Conservation (phyloP, 2,797 vertebrate species). For the Trematomus bernacchii region DNA sequence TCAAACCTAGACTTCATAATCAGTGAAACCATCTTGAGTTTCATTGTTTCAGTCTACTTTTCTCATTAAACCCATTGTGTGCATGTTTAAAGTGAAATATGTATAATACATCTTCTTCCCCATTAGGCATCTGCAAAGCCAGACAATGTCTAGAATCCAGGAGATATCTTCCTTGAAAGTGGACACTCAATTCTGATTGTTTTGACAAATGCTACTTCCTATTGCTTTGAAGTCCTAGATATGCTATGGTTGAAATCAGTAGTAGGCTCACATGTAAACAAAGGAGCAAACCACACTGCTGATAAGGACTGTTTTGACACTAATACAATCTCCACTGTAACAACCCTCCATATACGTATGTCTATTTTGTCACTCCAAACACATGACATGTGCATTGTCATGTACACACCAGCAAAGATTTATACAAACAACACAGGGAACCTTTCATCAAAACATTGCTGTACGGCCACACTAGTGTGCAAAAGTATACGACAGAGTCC, state of each 20-base stretch:
- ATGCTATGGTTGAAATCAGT: neutral
- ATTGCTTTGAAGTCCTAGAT: neutral
- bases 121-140: neutral
- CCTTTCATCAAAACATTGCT: neutral
- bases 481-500: neutral
- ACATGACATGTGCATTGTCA: neutral
- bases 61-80: neutral
- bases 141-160: neutral
- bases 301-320: neutral
- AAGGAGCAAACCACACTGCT: neutral
- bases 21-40: neutral
- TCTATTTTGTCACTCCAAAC: neutral
- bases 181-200: neutral
- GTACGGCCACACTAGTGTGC: too few species aligned
- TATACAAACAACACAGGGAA: neutral
- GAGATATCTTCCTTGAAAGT: neutral
- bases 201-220: neutral
- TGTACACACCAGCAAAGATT: too few species aligned
- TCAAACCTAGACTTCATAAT: neutral
- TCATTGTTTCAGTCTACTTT: neutral
- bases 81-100: neutral
- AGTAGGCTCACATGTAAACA: neutral
- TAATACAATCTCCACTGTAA: neutral
- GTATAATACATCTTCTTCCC: neutral
- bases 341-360: neutral